A percentile compares a stretch with the other conserved stretches of the same genome.
phyloP scores from a whole-genome alignment of 2,113 vertebrate genomes.

The Chaenogobius annularis region DNA sequence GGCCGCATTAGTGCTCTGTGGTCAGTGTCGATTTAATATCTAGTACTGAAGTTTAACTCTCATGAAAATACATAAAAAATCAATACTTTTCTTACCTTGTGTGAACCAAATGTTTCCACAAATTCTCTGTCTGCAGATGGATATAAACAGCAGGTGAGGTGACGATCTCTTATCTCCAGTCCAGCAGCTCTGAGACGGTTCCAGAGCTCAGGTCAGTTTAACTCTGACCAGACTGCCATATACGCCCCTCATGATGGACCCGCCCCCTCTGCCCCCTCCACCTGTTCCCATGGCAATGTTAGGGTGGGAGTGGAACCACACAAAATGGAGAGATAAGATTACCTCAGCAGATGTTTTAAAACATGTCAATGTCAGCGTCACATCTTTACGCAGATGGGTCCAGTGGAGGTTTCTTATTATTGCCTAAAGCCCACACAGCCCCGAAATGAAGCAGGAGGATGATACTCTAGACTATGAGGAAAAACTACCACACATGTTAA shows the following conservation, averaged over 20 bases:
- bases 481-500: too few relatives aligned
- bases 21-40: too few relatives aligned
- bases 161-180: constrained; percentile 36
- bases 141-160: constrained; percentile 14
- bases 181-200: constrained; percentile 56
- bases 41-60: too few relatives aligned
- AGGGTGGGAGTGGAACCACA: constrained; percentile 49
- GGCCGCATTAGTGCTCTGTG: too few relatives aligned
- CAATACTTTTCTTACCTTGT: not conserved
- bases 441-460: not conserved
- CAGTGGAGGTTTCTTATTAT: not conserved
- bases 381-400: not conserved
- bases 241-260: constrained; percentile 60
- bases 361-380: constrained; percentile 22
- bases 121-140: not conserved
- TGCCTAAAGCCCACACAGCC: not conserved
- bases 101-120: not conserved
- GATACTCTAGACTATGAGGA: not conserved
- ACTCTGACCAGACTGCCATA: constrained; percentile 52
- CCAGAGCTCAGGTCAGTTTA: constrained; percentile 60
- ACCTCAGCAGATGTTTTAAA: constrained; percentile 37
- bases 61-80: not conserved
- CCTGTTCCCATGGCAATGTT: constrained; percentile 73
- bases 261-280: constrained; percentile 51
- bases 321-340: constrained; percentile 65